Evolutionary conservation across 2,113 vertebrate species (phyloP), one percentile per base, ranked within the genome.

Genomic region (Rhynchomys soricoides): DNA sequence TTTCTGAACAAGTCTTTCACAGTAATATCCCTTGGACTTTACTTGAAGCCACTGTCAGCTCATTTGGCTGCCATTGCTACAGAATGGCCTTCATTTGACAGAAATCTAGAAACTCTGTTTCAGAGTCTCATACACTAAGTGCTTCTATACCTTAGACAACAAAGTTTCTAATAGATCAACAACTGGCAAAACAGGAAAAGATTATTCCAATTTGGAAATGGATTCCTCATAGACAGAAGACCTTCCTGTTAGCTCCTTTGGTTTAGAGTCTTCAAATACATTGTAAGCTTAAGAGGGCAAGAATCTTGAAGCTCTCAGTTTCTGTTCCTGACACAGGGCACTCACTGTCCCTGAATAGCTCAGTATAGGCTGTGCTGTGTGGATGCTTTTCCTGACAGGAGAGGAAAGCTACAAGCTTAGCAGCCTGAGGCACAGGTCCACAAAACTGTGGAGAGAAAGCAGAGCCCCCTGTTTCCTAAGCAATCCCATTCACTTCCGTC

Each of bases 171-270:
- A 59, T 26, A 29, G 52, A 73, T 50, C 1, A 0, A n/a, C 92
- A 22, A 62, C 40, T 90, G 43, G 43, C 21, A 7, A 82, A 91
- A 86, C 6, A 86, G 90, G 70, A 71, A 93, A 85, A 92, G 59
- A 16, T 55, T 29, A 45, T 86, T 89, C 40, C 71, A 75, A 5
- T 59, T 79, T 79, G 74, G 66, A 90, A 96, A 75, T 7, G 2
- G n/a, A n/a, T 57, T 89, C 48, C 26, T 82, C 88, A 43, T 52
- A 73, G 52, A 62, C 71, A 81, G 75, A 81, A 79, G 66, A 66
- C 48, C 40, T 78, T 82, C 64, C 13, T 68, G 3, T 66, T 26
- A 31, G 40, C 48, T 40, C 5, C 26, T 24, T 48, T 13, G 55
- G 24, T 70, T 89, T 87, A 73, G 70, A 48, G 55, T 78, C 40